Percentiles rank a stretch among this genome's conserved stretches.
Evolutionary conservation across 2,888 invertebrate genomes (phyloP).

Genomic region (Synergus laeviventris): DNA sequence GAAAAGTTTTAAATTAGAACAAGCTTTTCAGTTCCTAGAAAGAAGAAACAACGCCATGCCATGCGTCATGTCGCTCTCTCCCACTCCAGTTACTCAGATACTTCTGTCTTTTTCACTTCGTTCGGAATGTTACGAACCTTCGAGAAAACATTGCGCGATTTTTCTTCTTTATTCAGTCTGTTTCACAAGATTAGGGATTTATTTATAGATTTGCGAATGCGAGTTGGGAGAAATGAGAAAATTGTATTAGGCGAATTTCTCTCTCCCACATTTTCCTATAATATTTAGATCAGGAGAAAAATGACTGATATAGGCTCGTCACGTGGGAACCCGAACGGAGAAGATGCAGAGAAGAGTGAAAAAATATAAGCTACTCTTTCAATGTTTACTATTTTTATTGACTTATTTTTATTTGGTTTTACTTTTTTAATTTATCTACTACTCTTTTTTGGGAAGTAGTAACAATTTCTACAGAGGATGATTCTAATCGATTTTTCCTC

Average conservation of each 20-base stretch:
- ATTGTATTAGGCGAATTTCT: not conserved
- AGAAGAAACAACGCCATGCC: conserved; percentile 44
- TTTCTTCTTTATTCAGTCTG: conserved; percentile 46
- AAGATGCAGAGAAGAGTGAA: not conserved
- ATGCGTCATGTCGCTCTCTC: conserved; percentile 55
- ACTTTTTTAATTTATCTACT: not conserved
- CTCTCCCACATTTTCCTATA: not conserved
- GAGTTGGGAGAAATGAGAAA: not conserved
- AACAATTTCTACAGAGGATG: not conserved
- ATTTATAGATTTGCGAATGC: conserved; percentile 4
- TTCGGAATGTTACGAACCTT: conserved; percentile 64
- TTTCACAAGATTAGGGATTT: not conserved
- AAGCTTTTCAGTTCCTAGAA: conserved; percentile 32
- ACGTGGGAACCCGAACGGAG: conserved; percentile 5
- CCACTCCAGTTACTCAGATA: not conserved
- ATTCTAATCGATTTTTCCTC: conserved; percentile 30
- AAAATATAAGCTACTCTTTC: not conserved
- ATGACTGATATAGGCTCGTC: not conserved
- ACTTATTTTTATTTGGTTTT: not conserved
- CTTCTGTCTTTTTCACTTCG: not conserved
- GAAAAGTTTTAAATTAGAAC: not conserved
- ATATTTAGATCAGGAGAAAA: not conserved
- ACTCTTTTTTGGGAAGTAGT: not conserved
- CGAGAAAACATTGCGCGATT: conserved; percentile 68
- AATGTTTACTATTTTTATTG: not conserved